Base-by-base conservation (phyloP, 1,140 invertebrate genomes). In the Gerris buenoi region DNA sequence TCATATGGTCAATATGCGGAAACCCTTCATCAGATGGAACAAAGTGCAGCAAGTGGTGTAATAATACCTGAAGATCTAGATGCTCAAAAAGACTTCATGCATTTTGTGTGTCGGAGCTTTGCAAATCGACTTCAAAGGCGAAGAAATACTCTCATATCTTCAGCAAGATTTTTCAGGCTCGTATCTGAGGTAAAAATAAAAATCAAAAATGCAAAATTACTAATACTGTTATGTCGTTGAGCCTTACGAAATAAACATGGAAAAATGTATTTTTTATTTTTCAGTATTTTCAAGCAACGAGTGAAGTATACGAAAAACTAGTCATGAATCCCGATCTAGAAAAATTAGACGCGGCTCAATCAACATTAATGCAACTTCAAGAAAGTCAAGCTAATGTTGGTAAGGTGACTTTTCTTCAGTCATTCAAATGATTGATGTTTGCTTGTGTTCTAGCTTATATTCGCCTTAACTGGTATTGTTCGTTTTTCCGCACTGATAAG, bases 31-130 rank as follows among this genome's bases (percentile, higher is more conserved):
- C 84, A 84, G 75, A 83, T 87, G 25, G 83, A 86, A 59, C 76
- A 73, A 27, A 75, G 86, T 10, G 74, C 80, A 1, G 78, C 77
- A 57, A 77, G 79, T 23, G 81, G 82, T 27, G 75, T 77, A 25
- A 70, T 77, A 28, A 72, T 83, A 25, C 78, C 79, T 1, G 77
- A 83, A 66, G 84, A 87, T 73, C 73, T 88, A 3, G 77, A 84
- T 15, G 84, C 84, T 0, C 86, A 87, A 68, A 79, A 83, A 68
- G 86, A 87, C 71, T 87, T 87, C 73, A 90, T 91, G 88, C 86
- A 91, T 76, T 89, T 88, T 68, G 85, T 90, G 0, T 88, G 86
- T 71, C 81, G 87, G 64, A 88, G 85, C 72, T 90, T 89, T 73
- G 88, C 88, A 0, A 83, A 82, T 26, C 79, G 88, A n/a, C 74